Evolutionary conservation across 2,888 invertebrate genomes (phyloP).

Genomic region (Ommatoiulus sabulosus): DNA sequence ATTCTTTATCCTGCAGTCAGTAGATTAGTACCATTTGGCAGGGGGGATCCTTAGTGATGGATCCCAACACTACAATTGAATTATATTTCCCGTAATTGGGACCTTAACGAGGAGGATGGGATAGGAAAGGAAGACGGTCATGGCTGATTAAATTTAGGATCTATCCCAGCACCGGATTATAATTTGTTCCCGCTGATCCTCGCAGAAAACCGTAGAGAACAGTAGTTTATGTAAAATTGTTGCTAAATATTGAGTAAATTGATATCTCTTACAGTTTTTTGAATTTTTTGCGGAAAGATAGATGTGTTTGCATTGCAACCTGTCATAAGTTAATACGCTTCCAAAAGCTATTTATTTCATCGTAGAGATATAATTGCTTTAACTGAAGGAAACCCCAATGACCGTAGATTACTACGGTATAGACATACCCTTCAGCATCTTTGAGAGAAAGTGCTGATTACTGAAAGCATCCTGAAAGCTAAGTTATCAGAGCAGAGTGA

Average conservation of each 20-base stretch:
- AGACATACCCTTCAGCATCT: neutral
- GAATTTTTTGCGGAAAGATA: neutral
- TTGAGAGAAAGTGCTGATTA: neutral
- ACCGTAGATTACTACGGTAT: neutral
- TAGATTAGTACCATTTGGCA: no score
- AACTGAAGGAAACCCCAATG: neutral
- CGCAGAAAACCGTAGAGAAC: neutral
- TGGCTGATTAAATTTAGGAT: no score
- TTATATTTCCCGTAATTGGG: no score
- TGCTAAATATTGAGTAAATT: no score
- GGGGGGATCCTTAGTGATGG: no score
- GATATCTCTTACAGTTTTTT: neutral
- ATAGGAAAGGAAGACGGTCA: no score
- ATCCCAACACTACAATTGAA: no score
- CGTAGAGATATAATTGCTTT: neutral
- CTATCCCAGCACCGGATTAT: no score
- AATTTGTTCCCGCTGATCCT: no score
- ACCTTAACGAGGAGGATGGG: no score
- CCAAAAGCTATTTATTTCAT: neutral
- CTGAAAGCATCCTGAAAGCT: neutral
- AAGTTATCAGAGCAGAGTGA: constrained; percentile 13
- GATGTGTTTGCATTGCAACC: neutral
- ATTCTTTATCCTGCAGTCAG: no score
- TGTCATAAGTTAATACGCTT: neutral
- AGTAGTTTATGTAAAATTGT: no score